Conservation (phyloP, 2,888 invertebrate species). For the Acheta domesticus region DNA sequence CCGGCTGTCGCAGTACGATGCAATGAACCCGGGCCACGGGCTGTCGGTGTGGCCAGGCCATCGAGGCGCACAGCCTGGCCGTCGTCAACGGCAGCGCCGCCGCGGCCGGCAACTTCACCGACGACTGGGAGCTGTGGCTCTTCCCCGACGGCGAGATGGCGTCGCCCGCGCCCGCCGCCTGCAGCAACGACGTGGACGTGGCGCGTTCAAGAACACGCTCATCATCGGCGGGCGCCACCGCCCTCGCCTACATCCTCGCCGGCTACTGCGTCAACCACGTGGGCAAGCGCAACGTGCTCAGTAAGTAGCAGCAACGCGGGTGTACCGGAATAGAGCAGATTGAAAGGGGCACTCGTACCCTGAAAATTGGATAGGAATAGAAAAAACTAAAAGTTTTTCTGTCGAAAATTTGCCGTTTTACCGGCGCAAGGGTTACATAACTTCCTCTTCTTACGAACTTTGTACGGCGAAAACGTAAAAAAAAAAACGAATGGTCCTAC, state of each 20-base stretch:
- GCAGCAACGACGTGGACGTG: conserved; percentile 28
- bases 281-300: conserved; percentile 35
- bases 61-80: not conserved
- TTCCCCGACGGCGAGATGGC: not conserved
- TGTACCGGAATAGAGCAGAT: no score
- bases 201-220: conserved; percentile 35
- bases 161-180: not conserved
- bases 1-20: conserved; percentile 43
- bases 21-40: conserved; percentile 40
- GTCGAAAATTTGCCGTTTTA: no score
- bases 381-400: no score
- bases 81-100: not conserved
- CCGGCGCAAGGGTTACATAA: no score
- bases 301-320: conserved; percentile 22
- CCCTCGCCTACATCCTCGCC: conserved; percentile 31
- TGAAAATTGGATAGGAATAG: no score
- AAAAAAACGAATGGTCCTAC: no score
- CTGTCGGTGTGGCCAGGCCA: not conserved
- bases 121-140: not conserved
- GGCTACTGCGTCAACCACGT: conserved; percentile 33
- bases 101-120: not conserved
- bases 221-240: conserved; percentile 34
- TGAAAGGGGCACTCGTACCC: no score
- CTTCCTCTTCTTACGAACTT: no score
- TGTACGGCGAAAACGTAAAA: no score